Base-by-base conservation (phyloP, 1,140 invertebrate genomes). In the Mya arenaria region DNA sequence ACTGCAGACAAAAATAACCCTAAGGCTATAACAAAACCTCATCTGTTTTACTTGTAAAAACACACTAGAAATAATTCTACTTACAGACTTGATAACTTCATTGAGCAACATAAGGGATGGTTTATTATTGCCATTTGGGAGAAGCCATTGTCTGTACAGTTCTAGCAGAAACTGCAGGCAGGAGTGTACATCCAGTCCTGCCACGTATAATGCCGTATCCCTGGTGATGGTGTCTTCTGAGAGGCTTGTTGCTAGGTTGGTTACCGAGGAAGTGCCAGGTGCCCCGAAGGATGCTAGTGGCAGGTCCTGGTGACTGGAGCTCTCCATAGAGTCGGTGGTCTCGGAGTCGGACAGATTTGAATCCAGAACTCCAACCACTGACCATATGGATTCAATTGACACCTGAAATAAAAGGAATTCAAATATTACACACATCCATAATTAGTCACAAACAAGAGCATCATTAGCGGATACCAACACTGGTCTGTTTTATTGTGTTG, bases 101-200 rank as follows among this genome's bases (percentile, higher is more conserved):
- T 95, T 94, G 3, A 96, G 89, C 60, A 96, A 90, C 83, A 94
- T 93, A 8, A 95, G 91, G 0, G 95, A 94, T 55, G 94, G 94
- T 34, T 91, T 93, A 13, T 92, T 89, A 65, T 75, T 92, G 82
- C 92, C 93, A 44, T 92, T 88, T 25, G 94, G 91, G 36, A 94
- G 94, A 69, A 96, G 92, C 95, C 96, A 96, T 44, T 96, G 95
- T 0, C 95, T 94, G 80, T 96, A 97, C 4, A 97, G 94, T 88
- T 97, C 97, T 81, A 97, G 93, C 0, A 97, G 91, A 85, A 97
- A 96, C 88, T 96, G 96, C n/a, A 97, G 90, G 93, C 97, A 98
- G 10, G 97, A 97, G 87, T 96, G 95, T 6, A 97, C 92, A 91
- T 98, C 97, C 4, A 97, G 41, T 30, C 75, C 71, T 1, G 74